Base-by-base conservation (phyloP, 2,888 invertebrate genomes). In the Cosmopolites sordidus region DNA sequence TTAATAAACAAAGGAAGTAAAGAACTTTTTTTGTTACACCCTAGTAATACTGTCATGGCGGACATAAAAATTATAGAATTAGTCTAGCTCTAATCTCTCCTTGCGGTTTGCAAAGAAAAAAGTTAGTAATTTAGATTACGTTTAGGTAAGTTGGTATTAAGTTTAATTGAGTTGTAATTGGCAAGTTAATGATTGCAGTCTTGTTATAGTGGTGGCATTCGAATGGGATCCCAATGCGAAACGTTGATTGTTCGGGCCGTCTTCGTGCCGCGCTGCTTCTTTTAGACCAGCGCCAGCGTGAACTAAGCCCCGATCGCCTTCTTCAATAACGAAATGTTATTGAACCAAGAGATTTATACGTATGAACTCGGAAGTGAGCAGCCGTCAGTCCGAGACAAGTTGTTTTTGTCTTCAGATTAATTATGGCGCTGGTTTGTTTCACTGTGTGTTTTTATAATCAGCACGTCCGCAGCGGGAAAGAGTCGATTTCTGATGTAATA, bases 281-380 rank as follows among this genome's bases (percentile, higher is more conserved):
- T 33, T 33, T 33, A 33, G 33, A 11, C 12, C 22, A 8, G 3
- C 33, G 33, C 11, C 33, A 33, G 12, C 11, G 33, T 11, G 12
- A 33, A 33, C 12, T n/a, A 12, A 11, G 33, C 33, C 33, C 22
- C 22, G 22, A 22, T 22, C 22, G 22, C 22, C 8, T 22, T 22
- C 22, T 22, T 22, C 22, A 22, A 22, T 22, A 22, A 22, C 15
- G 9, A 11, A 40, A 40, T 40, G 40, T 40, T 40, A 40, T 40
- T 40, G 40, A 40, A 40, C 40, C 17, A 40, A 16, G 14, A 37
- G 40, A 40, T 40, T 40, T 16, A 40, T 40, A 16, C 17, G 40
- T 37, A 12, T 37, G n/a, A 16, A 40, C 17, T 40, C 17, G 16
- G 40, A 15, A 40, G 17, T 16, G 16, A 16, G 33, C 33, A 33